phyloP scores from a whole-genome alignment of 2,113 vertebrate species.

The Isichthys henryi region DNA sequence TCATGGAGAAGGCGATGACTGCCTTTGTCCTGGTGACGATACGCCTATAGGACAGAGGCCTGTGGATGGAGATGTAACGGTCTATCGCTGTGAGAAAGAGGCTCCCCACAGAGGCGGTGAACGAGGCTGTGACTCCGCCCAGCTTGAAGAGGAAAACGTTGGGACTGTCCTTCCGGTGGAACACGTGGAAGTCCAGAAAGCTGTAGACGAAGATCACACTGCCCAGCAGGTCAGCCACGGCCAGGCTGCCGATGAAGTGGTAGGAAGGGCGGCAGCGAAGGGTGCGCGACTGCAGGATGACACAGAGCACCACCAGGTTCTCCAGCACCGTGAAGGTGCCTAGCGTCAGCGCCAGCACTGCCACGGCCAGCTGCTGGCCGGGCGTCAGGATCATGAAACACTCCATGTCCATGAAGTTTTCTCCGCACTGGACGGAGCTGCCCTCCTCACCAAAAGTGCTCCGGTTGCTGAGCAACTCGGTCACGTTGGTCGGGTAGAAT shows the following conservation, averaged over 20 bases:
- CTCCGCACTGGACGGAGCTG: constrained; percentile 82
- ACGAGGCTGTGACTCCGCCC: constrained; percentile 93
- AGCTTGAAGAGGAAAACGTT: constrained; percentile 96
- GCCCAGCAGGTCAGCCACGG: constrained; percentile 89
- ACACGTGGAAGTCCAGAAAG: constrained; percentile 97
- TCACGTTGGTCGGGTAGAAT: constrained; percentile 78
- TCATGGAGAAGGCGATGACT: constrained; percentile 92
- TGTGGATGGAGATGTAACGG: constrained; percentile 96
- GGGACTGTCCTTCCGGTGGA: constrained; percentile 91
- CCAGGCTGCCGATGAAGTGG: constrained; percentile 95
- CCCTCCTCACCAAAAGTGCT: constrained; percentile 77
- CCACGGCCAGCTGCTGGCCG: constrained; percentile 91
- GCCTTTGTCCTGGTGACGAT: constrained; percentile 96
- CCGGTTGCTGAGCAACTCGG: constrained; percentile 82
- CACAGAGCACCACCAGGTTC: constrained; percentile 88
- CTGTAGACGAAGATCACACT: constrained; percentile 98
- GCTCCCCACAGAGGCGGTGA: constrained; percentile 93
- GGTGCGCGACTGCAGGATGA: constrained; percentile 90
- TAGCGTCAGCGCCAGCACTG: constrained; percentile 84
- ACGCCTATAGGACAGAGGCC: constrained; percentile 88
- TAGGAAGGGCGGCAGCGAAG: constrained; percentile 93
- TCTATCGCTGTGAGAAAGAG: constrained; percentile 98
- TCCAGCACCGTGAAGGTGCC: constrained; percentile 96
- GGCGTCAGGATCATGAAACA: constrained; percentile 98
- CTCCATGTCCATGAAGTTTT: constrained; percentile 99